Percentiles rank a stretch among this genome's conserved stretches.
Evolutionary conservation across 2,888 invertebrate genomes (phyloP).

Genomic region (Adineta ricciae): DNA sequence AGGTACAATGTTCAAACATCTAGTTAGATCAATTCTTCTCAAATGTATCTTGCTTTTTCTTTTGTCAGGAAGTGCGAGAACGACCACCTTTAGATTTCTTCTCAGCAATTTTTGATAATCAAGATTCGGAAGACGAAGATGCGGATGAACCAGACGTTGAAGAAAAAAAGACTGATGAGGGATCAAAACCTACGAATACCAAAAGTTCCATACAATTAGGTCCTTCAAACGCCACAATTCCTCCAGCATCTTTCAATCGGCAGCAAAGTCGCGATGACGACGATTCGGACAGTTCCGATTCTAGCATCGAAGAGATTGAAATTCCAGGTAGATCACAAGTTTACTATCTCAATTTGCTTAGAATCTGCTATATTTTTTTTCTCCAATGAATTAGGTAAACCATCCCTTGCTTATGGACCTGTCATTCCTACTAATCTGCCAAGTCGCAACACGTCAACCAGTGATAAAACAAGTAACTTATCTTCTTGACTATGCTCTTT

Average conservation of each 20-base stretch:
- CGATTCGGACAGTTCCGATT: neutral
- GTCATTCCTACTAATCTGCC: neutral
- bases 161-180: neutral
- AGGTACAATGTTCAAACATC: neutral
- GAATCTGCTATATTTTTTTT: neutral
- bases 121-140: neutral
- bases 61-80: constrained; percentile 7
- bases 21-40: too few species aligned
- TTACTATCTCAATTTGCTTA: too few species aligned
- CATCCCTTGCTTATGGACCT: neutral
- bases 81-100: constrained; percentile 7
- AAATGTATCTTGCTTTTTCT: neutral
- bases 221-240: neutral
- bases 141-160: neutral
- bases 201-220: neutral
- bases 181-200: neutral
- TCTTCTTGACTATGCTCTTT: neutral
- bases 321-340: neutral
- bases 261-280: neutral
- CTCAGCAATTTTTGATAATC: neutral
- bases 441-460: too few species aligned
- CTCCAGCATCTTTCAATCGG: too few species aligned
- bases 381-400: neutral
- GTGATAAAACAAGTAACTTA: neutral
- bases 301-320: neutral